Percentiles rank a stretch among this genome's conserved stretches.
Evolutionary conservation across 1,140 invertebrate genomes (phyloP).

Genomic region (Cydia amplana): DNA sequence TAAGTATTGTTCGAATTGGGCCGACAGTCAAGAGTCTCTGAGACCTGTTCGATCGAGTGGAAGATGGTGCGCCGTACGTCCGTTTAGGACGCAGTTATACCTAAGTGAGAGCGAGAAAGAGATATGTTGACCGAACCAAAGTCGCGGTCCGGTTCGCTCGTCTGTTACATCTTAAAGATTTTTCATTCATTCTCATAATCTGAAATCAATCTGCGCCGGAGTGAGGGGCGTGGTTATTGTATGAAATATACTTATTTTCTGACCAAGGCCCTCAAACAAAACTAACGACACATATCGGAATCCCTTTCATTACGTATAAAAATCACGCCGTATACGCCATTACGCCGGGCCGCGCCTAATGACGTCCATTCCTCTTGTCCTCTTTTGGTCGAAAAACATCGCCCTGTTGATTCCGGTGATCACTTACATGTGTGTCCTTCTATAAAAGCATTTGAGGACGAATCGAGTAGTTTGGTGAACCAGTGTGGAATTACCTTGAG

Average conservation of each 20-base stretch:
- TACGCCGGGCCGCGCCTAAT: slow-evolving; percentile 21
- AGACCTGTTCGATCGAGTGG: too few relatives aligned
- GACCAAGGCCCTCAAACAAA: not conserved
- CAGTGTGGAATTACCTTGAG: not conserved
- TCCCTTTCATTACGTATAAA: not conserved
- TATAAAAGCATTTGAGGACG: not conserved
- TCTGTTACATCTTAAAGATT: too few relatives aligned
- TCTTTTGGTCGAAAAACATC: slow-evolving; percentile 24
- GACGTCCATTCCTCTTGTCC: slow-evolving; percentile 27
- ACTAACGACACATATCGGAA: slow-evolving; percentile 5
- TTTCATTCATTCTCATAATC: too few relatives aligned
- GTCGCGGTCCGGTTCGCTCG: too few relatives aligned
- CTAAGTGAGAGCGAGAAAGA: too few relatives aligned
- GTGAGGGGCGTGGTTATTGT: too few relatives aligned
- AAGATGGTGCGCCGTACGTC: too few relatives aligned
- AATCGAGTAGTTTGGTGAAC: not conserved
- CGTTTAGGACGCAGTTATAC: too few relatives aligned
- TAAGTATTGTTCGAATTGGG: too few relatives aligned
- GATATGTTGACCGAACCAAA: too few relatives aligned
- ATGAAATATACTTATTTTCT: not conserved
- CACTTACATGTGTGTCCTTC: not conserved
- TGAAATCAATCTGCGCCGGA: too few relatives aligned
- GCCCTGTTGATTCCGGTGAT: slow-evolving; percentile 21
- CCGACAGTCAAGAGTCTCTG: too few relatives aligned
- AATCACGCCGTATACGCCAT: slow-evolving; percentile 19